Evolutionary conservation across 2,888 invertebrate genomes (phyloP).

Genomic region (Meloe dianella): DNA sequence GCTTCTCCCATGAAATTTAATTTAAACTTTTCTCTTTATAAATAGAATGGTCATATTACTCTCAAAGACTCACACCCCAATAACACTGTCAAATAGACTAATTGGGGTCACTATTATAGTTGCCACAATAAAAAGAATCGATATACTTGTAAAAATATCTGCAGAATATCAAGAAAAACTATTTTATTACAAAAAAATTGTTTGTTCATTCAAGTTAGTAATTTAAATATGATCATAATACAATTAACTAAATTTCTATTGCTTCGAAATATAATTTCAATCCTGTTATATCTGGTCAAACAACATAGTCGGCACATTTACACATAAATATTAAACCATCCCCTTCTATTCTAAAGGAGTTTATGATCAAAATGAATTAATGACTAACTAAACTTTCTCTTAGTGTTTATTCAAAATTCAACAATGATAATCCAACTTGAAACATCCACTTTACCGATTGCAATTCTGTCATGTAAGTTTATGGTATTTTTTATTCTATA

Average conservation of each 20-base stretch:
- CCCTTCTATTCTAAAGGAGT: background rate
- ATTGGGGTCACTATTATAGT: background rate
- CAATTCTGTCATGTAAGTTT: background rate
- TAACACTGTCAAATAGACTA: background rate
- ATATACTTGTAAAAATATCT: too few species aligned
- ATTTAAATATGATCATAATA: background rate
- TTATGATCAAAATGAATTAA: slow-evolving; percentile 1
- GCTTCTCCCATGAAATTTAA: slow-evolving; percentile 34
- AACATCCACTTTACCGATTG: slow-evolving; percentile 7
- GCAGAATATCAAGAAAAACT: background rate
- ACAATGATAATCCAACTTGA: slow-evolving; percentile 1
- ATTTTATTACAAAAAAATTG: background rate
- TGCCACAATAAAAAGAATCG: background rate
- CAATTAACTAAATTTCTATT: background rate
- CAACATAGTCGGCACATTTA: background rate
- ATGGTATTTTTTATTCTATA: background rate
- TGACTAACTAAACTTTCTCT: background rate
- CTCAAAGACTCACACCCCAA: background rate
- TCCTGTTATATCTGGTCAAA: background rate
- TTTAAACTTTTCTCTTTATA: slow-evolving; percentile 32
- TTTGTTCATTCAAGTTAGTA: background rate
- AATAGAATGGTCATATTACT: slow-evolving; percentile 18
- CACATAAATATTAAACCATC: background rate
- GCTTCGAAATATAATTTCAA: slow-evolving; percentile 7
- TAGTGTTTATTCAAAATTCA: background rate